Base-by-base conservation (phyloP, 2,797 vertebrate genomes). In the Tokudaia muenninki region DNA sequence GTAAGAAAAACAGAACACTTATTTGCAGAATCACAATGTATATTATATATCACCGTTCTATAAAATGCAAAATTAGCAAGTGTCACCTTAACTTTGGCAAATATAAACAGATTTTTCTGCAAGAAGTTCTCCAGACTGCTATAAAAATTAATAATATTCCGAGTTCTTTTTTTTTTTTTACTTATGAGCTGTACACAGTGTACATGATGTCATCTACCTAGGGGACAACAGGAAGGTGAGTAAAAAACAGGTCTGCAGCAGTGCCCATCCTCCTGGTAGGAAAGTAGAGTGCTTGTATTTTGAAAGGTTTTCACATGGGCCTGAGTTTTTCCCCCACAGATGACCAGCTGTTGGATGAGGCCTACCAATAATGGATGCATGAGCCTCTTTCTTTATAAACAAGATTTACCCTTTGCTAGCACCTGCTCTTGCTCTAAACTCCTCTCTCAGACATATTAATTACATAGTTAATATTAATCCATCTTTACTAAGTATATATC, bases 1-100 rank as follows among this genome's bases (percentile, higher is more conserved):
- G 11, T 74, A 91, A 63, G 24, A 80, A 44, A 74, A 94, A 94
- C 77, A 14, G 95, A 91, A 83, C 17, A 92, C 78, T 74, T 67
- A 74, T 3, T 3, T 65, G 34, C 22, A 94, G 57, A 87, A 90
- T 79, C 37, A 94, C 31, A 90, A 91, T 24, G 31, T 67, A 50
- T 74, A 81, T 92, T 79, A 80, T 86, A 77, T 37, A 81, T 82
- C 7, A 87, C 34, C 74, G 52, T 87, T 91, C 26, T 87, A 77
- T 21, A 44, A 72, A 89, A 93, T 52, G 57, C 22, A 75, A 70
- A 92, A 87, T 84, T 94, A 92, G 31, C 59, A 78, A 90, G 65
- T 31, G 82, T 65, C 61, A 67, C 16, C 24, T 63, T 90, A 9
- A 72, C 44, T 10, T 70, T 94, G 57, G 12, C 13, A 44, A 47